Evolutionary conservation across 2,888 invertebrate species (phyloP).

Genomic region (Uloborus plumipes): DNA sequence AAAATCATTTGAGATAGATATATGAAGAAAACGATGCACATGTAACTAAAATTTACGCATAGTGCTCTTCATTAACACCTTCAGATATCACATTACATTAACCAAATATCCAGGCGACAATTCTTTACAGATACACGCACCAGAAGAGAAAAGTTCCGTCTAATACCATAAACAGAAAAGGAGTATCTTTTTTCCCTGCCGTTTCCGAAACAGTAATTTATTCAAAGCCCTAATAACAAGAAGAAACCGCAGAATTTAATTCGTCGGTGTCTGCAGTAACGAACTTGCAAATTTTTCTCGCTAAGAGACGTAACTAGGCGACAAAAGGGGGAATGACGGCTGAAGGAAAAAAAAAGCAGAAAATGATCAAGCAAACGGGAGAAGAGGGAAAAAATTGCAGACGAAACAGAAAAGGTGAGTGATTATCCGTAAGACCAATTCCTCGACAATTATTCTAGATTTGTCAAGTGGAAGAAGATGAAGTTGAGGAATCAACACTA

Average conservation of each 20-base stretch:
- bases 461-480: conserved; percentile 61
- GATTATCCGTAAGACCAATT: conserved; percentile 59
- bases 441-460: conserved; percentile 63
- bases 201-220: too few relatives aligned
- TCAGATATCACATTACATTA: too few relatives aligned
- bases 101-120: too few relatives aligned
- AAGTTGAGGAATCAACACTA: conserved; percentile 55
- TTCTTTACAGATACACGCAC: too few relatives aligned
- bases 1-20: too few relatives aligned
- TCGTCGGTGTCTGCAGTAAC: conserved; percentile 32
- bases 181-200: too few relatives aligned
- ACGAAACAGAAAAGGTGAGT: conserved; percentile 34
- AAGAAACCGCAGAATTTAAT: conserved; percentile 54
- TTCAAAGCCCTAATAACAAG: conserved; percentile 4
- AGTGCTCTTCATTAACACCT: too few relatives aligned
- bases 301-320: conserved; percentile 45
- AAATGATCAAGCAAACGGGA: conserved; percentile 22
- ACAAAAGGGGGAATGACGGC: conserved; percentile 7
- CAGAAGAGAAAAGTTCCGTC: too few relatives aligned
- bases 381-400: conserved; percentile 15
- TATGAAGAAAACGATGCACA: too few relatives aligned
- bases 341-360: conserved; percentile 15
- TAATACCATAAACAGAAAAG: too few relatives aligned
- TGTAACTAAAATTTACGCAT: too few relatives aligned
- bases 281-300: conserved; percentile 56